These are phyloP conservation scores for Lacerta agilis DNA, from an alignment of 2,797 vertebrate species.

Conservation along the genomic window DNA sequence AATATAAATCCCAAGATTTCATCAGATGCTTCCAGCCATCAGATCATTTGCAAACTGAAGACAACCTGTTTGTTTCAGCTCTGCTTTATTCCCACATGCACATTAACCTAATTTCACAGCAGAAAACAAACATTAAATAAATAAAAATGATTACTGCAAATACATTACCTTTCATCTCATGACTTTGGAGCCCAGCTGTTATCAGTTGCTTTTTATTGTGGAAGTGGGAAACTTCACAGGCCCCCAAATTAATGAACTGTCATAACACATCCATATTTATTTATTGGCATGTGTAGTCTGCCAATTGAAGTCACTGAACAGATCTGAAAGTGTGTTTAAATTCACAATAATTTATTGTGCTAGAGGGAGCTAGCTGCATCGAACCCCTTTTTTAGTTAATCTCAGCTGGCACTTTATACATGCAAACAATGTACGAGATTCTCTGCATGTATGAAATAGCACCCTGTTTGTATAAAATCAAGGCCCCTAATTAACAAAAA, in stretches of 20 bases:
- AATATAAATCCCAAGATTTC: background rate
- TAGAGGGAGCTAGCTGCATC: background rate
- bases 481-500: background rate
- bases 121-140: constrained; percentile 24
- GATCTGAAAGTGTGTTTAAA: constrained; percentile 10
- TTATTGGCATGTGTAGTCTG: constrained; percentile 15
- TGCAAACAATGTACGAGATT: background rate
- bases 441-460: background rate
- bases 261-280: constrained; percentile 22
- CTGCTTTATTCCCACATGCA: constrained; percentile 18
- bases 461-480: background rate
- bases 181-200: constrained; percentile 17
- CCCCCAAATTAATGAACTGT: constrained; percentile 25
- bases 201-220: constrained; percentile 6
- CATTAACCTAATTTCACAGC: constrained; percentile 31
- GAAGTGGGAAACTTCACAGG: constrained; percentile 7
- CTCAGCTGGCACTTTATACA: background rate
- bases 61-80: constrained; percentile 10
- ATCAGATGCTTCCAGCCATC: background rate
- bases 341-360: background rate
- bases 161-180: constrained; percentile 19
- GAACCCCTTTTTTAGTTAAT: constrained; percentile 4
- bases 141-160: constrained; percentile 16
- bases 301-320: background rate
- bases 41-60: background rate